Evolutionary conservation across 2,797 vertebrate species (phyloP), one percentile per base, ranked within the genome.

Genomic region (Melanotaenia boesemani): DNA sequence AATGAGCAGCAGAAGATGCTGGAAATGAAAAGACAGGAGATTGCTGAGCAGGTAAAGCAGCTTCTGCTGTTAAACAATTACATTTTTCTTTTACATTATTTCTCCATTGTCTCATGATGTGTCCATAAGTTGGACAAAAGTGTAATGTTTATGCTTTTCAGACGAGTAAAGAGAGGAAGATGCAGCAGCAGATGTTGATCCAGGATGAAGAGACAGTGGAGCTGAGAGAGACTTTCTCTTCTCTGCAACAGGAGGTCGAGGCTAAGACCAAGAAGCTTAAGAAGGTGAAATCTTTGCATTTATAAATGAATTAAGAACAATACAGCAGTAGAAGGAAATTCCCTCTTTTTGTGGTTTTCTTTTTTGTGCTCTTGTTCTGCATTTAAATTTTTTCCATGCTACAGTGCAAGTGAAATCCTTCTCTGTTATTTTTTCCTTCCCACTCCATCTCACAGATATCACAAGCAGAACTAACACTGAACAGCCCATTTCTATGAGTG

Each of bases 231-330:
- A 99, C 97, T 0, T 98, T 95, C 90, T 96, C 95, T 0, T 97
- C 97, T 55, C 95, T 99, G 84, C 97, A 98, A 76, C 97, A 99
- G 90, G 97, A 99, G 81, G 97, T 98, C 72, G 97, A 98, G 83
- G 95, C 96, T 84, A 99, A 98, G 86, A 98, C 97, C 83, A 98
- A 98, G 93, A 98, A 98, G 77, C 97, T 99, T 70, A 98, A 98
- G 88, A 99, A 98, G 96, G 97, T 98, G 76, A 91, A 66, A 59
- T 1, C 56, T 39, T 36, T 28, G 16, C 41, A 60, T 24, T 32
- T 28, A 37, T 37, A 12, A 37, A 12, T 37, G 37, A 37, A 37
- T 11, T 2, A 11, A 11, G 3, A 37, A 37, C 10, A 37, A 12
- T 10, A 37, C 37, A 11, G 37, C 37, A 6, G 41, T 16, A 44